Percentiles rank a stretch among this genome's conserved stretches.
Evolutionary conservation across 2,113 vertebrate genomes (phyloP).

Genomic region (cattle (Bos taurus)): DNA sequence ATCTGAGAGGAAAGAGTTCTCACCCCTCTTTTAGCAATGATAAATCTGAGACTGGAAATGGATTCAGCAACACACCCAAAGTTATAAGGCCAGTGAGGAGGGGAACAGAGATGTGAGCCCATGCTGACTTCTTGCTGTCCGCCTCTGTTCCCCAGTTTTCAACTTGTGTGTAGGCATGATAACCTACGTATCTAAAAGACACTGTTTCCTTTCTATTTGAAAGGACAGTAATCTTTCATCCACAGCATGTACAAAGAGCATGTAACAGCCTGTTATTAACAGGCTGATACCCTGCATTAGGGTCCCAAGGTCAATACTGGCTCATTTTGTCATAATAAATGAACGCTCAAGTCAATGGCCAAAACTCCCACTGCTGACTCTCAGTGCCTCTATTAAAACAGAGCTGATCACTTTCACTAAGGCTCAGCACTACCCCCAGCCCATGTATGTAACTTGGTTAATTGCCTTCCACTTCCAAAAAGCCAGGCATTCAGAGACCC

Average conservation of each 20-base stretch:
- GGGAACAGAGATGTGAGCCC: not conserved
- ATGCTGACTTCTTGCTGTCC: not conserved
- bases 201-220: slow-evolving; percentile 26
- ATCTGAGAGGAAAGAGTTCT: not conserved
- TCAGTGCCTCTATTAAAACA: not conserved
- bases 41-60: not conserved
- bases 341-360: not conserved
- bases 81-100: not conserved
- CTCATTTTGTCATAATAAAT: slow-evolving; percentile 56
- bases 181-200: slow-evolving; percentile 8
- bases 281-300: slow-evolving; percentile 15
- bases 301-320: slow-evolving; percentile 21
- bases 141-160: not conserved
- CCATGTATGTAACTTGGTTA: slow-evolving; percentile 23
- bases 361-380: not conserved
- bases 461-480: slow-evolving; percentile 31
- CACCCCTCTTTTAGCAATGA: not conserved
- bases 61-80: not conserved
- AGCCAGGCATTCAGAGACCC: not conserved
- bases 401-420: slow-evolving; percentile 25
- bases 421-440: not conserved
- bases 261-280: slow-evolving; percentile 20
- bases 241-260: not conserved
- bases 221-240: slow-evolving; percentile 27
- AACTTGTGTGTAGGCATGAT: not conserved